Evolutionary conservation across 2,797 vertebrate genomes (phyloP).

Genomic region (Neomorphus geoffroyi): DNA sequence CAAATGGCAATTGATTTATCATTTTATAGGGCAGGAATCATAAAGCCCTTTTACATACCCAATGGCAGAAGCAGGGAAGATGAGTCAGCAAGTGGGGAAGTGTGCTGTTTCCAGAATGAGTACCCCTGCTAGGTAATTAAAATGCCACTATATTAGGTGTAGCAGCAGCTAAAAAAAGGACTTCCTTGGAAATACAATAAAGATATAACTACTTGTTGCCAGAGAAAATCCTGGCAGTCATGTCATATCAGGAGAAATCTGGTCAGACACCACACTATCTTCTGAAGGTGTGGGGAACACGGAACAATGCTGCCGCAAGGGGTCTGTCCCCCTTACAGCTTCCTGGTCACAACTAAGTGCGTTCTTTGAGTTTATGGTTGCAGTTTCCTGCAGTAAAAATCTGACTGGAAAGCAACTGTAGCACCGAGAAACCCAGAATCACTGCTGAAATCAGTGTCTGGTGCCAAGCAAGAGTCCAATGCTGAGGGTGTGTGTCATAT

Average conservation of each 20-base stretch:
- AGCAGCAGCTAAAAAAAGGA: background rate
- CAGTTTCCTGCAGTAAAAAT: background rate
- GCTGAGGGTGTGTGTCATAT: accelerated
- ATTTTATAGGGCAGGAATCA: background rate
- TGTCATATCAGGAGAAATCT: background rate
- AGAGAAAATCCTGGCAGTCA: background rate
- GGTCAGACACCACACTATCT: background rate
- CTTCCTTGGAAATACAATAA: background rate
- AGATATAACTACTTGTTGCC: background rate
- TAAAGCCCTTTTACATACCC: background rate
- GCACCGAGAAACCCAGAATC: background rate
- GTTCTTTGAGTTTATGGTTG: background rate
- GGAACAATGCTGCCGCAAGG: background rate
- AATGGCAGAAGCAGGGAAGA: background rate
- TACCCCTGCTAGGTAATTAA: background rate
- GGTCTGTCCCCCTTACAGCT: background rate
- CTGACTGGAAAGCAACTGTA: background rate
- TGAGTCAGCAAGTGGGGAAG: background rate
- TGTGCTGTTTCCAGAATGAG: background rate
- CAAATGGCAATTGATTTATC: background rate
- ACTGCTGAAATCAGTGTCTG: background rate
- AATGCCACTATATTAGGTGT: background rate
- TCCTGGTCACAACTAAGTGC: background rate
- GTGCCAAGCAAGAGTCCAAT: background rate
- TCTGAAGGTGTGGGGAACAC: background rate